Evolutionary conservation across 2,797 vertebrate species (phyloP).

Genomic region (Chelonia mydas): DNA sequence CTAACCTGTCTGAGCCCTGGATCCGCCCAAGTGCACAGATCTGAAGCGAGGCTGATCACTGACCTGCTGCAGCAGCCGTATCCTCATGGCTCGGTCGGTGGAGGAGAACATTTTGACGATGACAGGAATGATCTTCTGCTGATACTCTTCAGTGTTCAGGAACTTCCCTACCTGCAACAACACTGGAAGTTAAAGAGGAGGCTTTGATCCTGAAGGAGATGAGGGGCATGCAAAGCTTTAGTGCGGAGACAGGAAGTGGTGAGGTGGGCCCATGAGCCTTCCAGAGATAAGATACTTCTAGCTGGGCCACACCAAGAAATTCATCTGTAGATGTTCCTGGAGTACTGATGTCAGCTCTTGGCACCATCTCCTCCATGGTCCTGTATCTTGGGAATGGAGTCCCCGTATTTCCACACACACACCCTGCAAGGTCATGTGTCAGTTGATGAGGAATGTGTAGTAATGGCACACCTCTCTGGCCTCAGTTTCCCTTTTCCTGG

Average conservation of each 20-base stretch:
- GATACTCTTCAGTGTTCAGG: conserved; percentile 91
- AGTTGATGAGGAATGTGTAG: neutral
- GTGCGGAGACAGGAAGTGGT: neutral
- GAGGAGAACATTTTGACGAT: conserved; percentile 98
- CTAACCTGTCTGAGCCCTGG: neutral
- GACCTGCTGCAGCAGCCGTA: conserved; percentile 94
- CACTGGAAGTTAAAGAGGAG: neutral
- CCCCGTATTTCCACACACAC: neutral
- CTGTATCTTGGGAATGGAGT: neutral
- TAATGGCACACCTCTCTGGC: neutral
- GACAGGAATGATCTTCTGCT: conserved; percentile 93
- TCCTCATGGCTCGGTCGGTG: conserved; percentile 94
- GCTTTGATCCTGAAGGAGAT: neutral
- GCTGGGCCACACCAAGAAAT: neutral
- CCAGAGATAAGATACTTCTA: neutral
- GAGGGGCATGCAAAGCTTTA: too few species aligned
- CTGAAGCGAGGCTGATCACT: too few species aligned
- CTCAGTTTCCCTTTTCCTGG: neutral
- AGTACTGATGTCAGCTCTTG: neutral
- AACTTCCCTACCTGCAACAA: conserved; percentile 90
- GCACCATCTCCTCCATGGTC: neutral
- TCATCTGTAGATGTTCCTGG: neutral
- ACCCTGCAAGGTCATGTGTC: neutral
- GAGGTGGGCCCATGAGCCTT: neutral
- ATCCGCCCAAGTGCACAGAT: neutral